These are phyloP conservation scores for Alethe diademata DNA, from an alignment of 2,113 vertebrate species.

Conservation along the genomic window DNA sequence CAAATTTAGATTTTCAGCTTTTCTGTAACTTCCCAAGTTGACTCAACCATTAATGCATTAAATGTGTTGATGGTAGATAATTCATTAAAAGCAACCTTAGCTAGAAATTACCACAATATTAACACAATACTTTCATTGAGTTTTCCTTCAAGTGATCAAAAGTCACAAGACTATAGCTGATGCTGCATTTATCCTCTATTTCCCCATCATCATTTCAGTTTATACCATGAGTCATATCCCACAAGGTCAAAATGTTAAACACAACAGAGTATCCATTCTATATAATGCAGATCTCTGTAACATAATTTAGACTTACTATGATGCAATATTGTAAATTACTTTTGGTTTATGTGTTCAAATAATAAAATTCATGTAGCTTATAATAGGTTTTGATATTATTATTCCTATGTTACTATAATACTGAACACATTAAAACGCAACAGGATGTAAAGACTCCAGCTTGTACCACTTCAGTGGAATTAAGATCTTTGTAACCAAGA, in stretches of 20 bases:
- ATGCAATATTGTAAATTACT: not conserved
- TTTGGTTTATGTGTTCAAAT: not conserved
- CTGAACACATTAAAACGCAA: not conserved
- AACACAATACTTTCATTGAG: not conserved
- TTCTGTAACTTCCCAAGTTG: not conserved
- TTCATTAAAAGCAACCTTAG: not conserved
- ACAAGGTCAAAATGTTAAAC: not conserved
- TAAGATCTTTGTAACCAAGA: not conserved
- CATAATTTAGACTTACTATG: not conserved
- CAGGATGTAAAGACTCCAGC: not conserved
- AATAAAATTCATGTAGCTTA: constrained; percentile 24
- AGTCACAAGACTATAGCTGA: not conserved
- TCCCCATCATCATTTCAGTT: not conserved
- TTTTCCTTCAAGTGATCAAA: not conserved
- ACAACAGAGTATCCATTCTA: not conserved
- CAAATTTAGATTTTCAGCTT: not conserved
- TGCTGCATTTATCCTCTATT: not conserved
- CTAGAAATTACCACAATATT: not conserved
- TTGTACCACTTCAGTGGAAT: not conserved
- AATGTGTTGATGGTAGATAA: not conserved
- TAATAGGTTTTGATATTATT: constrained; percentile 3
- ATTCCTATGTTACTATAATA: not conserved
- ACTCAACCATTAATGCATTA: not conserved
- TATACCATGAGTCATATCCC: not conserved
- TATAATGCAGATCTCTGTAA: not conserved